phyloP scores from a whole-genome alignment of 2,113 vertebrate species.

The Bos indicus region DNA sequence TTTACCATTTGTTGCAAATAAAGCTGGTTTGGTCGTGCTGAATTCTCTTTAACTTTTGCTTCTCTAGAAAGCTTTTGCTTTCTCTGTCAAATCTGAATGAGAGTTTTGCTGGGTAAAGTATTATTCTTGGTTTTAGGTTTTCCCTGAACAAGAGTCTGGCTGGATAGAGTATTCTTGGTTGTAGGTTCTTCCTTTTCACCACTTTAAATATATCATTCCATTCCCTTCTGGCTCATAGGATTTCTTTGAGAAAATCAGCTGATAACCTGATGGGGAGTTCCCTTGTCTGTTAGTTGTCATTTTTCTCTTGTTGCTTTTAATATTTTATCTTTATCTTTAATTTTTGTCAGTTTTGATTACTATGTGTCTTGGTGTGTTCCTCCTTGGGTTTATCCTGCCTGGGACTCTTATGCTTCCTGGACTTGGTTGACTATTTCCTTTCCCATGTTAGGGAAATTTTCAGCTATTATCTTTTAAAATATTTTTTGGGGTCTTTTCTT shows the following conservation, averaged over 20 bases:
- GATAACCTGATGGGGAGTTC: neutral
- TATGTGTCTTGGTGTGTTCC: neutral
- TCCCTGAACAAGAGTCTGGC: neutral
- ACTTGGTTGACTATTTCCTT: neutral
- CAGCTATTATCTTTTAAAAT: neutral
- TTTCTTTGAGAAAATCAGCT: neutral
- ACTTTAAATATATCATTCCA: neutral
- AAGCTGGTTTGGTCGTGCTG: neutral
- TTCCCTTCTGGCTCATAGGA: neutral
- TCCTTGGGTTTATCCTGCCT: neutral
- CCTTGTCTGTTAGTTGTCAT: neutral
- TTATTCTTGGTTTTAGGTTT: neutral
- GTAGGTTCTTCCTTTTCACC: neutral
- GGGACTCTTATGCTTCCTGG: neutral
- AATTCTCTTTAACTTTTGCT: neutral
- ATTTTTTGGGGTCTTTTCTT: neutral
- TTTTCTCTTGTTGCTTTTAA: neutral
- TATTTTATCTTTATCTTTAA: neutral
- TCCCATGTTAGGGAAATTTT: neutral
- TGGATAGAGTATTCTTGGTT: neutral
- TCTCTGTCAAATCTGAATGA: neutral
- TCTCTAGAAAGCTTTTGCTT: neutral
- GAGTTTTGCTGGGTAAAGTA: neutral
- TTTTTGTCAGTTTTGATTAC: neutral
- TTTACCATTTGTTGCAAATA: neutral